Base-by-base conservation (phyloP, 2,888 invertebrate species). In the Polydrusus tereticollis region DNA sequence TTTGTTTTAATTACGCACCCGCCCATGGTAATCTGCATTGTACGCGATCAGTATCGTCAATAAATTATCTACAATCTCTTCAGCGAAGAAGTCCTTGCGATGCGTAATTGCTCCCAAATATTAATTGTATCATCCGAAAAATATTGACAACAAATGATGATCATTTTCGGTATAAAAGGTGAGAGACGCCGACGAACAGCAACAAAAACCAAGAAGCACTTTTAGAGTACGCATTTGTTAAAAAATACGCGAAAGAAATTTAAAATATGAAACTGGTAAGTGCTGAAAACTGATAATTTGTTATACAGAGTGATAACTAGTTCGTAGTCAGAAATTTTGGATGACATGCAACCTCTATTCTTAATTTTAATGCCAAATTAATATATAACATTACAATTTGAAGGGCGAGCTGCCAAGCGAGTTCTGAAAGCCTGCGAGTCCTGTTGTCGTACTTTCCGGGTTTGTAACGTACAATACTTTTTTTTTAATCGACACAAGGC, bases 21-120 rank as follows among this genome's bases (percentile, higher is more conserved):
- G 60, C 45, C 60, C 3, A 60, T 60, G 60, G 5, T 8, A 8
- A 14, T 29, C 43, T 23, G 26, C 16, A 60, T 12, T 10, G 26
- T 43, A 60, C 29, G n/a, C n/a, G 60, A 60, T 60, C 60, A 29
- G 26, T 47, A 29, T 63, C 45, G 12, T 63, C 10, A 47, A 16
- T 4, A 45, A 16, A 20, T n/a, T n/a, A n/a, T 33, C 18, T 29
- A 47, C 63, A 63, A 63, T 63, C 63, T 63, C 63, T 63, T 63
- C 47, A 41, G 23, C 21, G 47, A 43, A 47, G 63, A 63, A 63
- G 63, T 29, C 63, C 63, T 63, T 63, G 63, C 38, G 3, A 18
- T 50, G 63, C 47, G 63, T 63, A 63, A 63, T 63, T 63, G 63
- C 50, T 63, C 63, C 63, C 21, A 63, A 63, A 63, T 63, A 63